phyloP scores from a whole-genome alignment of 2,888 invertebrate species.

The Phalera bucephala region DNA sequence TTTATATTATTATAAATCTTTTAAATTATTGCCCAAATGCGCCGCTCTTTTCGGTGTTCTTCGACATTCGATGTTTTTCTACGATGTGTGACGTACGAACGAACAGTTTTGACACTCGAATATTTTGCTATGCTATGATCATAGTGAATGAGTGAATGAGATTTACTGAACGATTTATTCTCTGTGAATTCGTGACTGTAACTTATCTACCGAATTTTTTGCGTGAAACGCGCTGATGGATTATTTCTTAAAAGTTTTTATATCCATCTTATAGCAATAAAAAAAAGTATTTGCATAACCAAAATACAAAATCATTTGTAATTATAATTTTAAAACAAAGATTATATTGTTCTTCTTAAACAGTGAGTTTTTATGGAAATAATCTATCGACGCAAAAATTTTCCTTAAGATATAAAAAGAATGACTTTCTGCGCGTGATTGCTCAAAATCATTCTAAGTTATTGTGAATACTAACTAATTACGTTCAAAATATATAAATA shows the following conservation, averaged over 20 bases:
- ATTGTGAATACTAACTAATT: slow-evolving; percentile 53
- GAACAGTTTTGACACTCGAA: slow-evolving; percentile 26
- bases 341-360: too few species aligned
- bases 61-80: slow-evolving; percentile 1
- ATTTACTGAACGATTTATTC: neutral
- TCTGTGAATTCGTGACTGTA: neutral
- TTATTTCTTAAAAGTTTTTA: too few species aligned
- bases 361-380: too few species aligned
- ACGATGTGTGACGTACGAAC: slow-evolving; percentile 5
- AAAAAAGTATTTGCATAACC: too few species aligned
- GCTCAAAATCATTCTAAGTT: slow-evolving; percentile 58
- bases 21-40: neutral
- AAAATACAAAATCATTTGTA: too few species aligned
- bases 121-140: slow-evolving; percentile 33
- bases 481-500: too few species aligned
- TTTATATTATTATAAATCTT: neutral
- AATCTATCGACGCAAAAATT: neutral
- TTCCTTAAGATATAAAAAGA: slow-evolving; percentile 7
- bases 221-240: neutral
- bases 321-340: too few species aligned
- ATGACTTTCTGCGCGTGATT: slow-evolving; percentile 38
- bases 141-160: slow-evolving; percentile 11
- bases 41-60: neutral
- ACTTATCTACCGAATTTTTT: neutral
- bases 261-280: too few species aligned